A percentile compares a stretch with the other conserved stretches of the same genome.
Conservation (phyloP, 2,888 invertebrate species). For the Folsomia manolachei region DNA sequence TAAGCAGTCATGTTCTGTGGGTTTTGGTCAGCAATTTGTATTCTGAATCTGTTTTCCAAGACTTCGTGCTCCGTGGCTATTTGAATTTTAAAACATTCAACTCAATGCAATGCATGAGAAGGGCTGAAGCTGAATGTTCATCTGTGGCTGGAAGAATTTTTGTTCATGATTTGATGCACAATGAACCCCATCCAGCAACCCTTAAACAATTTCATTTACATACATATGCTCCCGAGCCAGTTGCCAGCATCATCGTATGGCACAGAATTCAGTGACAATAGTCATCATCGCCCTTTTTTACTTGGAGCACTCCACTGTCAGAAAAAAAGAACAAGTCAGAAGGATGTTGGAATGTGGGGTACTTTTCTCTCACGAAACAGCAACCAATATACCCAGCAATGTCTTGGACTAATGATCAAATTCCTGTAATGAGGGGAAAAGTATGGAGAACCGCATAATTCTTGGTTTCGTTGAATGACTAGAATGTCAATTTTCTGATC, state of each 20-base stretch:
- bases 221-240: too few species aligned
- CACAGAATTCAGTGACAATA: neutral
- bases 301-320: neutral
- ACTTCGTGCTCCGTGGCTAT: neutral
- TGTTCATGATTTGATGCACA: too few species aligned
- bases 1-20: neutral
- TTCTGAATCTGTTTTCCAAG: neutral
- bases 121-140: neutral
- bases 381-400: too few species aligned
- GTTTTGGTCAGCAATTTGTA: conserved; percentile 10
- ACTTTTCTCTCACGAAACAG: neutral
- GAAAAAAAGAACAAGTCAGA: neutral
- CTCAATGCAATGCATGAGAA: neutral
- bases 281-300: neutral
- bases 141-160: neutral
- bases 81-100: conserved; percentile 5
- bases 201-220: too few species aligned
- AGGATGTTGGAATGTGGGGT: neutral
- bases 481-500: neutral
- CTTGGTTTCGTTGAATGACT: neutral
- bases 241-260: too few species aligned
- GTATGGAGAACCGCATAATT: neutral
- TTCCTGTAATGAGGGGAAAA: neutral
- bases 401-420: neutral
- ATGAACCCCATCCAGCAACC: too few species aligned